Evolutionary conservation across 2,797 vertebrate genomes (phyloP).

Genomic region (Knipowitschia caucasica): DNA sequence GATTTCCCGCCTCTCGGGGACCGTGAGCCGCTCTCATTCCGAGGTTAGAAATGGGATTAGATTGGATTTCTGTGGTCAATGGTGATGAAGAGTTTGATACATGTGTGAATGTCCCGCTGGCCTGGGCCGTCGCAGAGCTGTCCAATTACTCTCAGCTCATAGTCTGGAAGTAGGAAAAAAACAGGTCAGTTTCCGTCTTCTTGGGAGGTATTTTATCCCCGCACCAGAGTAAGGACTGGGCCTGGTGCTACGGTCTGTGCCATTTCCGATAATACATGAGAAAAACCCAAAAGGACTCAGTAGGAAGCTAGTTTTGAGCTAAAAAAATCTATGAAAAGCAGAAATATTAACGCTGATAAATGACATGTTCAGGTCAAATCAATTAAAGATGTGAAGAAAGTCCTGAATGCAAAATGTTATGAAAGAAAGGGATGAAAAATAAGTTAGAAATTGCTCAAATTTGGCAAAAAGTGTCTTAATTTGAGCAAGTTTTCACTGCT

Average conservation of each 20-base stretch:
- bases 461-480: too few relatives aligned
- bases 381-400: too few relatives aligned
- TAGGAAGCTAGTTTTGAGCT: constrained; percentile 29
- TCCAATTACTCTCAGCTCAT: constrained; percentile 32
- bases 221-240: constrained; percentile 43
- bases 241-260: constrained; percentile 50
- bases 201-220: constrained; percentile 56
- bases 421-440: too few relatives aligned
- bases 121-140: too few relatives aligned
- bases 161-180: too few relatives aligned
- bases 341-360: too few relatives aligned
- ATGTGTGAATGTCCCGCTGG: constrained; percentile 60
- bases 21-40: constrained; percentile 46
- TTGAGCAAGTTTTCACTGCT: too few relatives aligned
- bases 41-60: constrained; percentile 59
- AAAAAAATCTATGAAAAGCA: too few relatives aligned
- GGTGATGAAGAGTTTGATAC: constrained; percentile 52
- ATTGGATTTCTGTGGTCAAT: constrained; percentile 38
- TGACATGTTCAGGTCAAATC: too few relatives aligned
- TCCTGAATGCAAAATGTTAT: too few relatives aligned
- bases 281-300: constrained; percentile 26
- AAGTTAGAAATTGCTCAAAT: too few relatives aligned
- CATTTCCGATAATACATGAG: constrained; percentile 46
- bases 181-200: constrained; percentile 54
- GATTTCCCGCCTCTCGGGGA: constrained; percentile 27